These are phyloP conservation scores for Spilosoma lubricipeda DNA, from an alignment of 2,888 invertebrate genomes.

Conservation along the genomic window DNA sequence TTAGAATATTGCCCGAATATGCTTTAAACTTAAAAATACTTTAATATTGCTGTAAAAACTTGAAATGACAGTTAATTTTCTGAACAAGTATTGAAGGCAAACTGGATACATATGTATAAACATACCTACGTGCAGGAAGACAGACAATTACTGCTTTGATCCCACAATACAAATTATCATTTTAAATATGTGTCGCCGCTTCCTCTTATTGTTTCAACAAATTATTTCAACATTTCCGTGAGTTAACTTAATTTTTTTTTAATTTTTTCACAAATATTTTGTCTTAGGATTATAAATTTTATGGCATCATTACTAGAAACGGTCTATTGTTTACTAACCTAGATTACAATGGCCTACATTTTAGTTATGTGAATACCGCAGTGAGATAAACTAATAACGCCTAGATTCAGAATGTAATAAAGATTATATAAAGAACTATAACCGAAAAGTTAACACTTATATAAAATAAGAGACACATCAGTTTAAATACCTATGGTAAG, in stretches of 20 bases:
- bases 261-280: slow-evolving; percentile 3
- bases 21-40: background rate
- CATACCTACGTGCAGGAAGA: slow-evolving; percentile 18
- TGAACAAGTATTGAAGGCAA: slow-evolving; percentile 21
- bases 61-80: background rate
- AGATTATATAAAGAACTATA: background rate
- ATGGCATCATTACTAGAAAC: slow-evolving; percentile 1
- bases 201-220: slow-evolving; percentile 26
- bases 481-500: too few species aligned
- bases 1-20: background rate
- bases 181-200: slow-evolving; percentile 23
- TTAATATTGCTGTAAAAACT: background rate
- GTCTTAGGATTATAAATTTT: slow-evolving; percentile 4
- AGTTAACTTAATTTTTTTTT: slow-evolving; percentile 4
- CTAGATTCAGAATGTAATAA: background rate
- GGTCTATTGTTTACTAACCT: slow-evolving; percentile 1
- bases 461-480: background rate
- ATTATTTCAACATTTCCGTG: slow-evolving; percentile 22
- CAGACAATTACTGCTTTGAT: slow-evolving; percentile 16
- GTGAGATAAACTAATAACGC: background rate
- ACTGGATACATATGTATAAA: slow-evolving; percentile 5
- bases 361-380: background rate
- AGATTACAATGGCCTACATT: background rate
- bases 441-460: background rate
- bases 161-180: slow-evolving; percentile 23